phyloP scores from a whole-genome alignment of 2,113 vertebrate genomes.

The Tautogolabrus adspersus region DNA sequence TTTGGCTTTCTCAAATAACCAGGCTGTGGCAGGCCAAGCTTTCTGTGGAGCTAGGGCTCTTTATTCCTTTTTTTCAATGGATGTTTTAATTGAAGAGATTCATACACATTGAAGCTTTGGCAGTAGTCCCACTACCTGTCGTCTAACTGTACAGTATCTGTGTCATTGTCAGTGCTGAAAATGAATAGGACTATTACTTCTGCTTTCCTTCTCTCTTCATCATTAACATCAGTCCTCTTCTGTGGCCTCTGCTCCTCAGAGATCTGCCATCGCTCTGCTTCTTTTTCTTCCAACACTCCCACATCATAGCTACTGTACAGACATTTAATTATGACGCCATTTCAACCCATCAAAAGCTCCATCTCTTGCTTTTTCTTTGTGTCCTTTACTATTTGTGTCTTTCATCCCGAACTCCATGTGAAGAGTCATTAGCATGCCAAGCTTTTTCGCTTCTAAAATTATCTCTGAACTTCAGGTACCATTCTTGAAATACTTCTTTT shows the following conservation, averaged over 20 bases:
- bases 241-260: conserved; percentile 7
- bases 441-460: no score
- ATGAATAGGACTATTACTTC: neutral
- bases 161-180: neutral
- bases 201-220: conserved; percentile 10
- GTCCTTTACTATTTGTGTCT: neutral
- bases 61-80: neutral
- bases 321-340: conserved; percentile 30
- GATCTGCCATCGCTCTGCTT: conserved; percentile 3
- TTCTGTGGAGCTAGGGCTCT: neutral
- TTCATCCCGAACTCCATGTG: neutral
- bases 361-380: neutral
- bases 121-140: neutral
- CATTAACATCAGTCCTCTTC: conserved; percentile 5
- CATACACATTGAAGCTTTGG: no score
- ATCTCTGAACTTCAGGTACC: no score
- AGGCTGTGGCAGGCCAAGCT: no score
- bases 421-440: neutral
- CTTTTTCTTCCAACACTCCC: neutral
- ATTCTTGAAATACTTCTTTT: no score
- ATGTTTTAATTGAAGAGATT: neutral
- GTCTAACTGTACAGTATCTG: neutral
- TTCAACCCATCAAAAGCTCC: conserved; percentile 1
- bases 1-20: no score
- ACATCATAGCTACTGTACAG: conserved; percentile 22